Evolutionary conservation across 2,888 invertebrate species (phyloP).

Genomic region (Drosophila merina): DNA sequence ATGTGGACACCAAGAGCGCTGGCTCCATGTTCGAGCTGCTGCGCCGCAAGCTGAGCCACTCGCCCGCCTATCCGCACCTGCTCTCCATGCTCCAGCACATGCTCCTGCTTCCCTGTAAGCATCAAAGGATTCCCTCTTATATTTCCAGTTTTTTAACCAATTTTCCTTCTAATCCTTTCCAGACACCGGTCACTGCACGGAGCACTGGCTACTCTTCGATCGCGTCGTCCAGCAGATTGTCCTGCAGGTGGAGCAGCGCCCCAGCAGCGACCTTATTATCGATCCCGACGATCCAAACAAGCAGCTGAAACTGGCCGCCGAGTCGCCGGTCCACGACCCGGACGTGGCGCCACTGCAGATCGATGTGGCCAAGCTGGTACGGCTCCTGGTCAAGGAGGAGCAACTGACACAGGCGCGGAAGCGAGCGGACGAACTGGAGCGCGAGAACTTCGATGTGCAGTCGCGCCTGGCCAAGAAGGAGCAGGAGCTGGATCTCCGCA

Average conservation of each 20-base stretch:
- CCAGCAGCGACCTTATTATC: slow-evolving; percentile 80
- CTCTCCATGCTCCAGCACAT: slow-evolving; percentile 95
- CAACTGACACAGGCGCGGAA: slow-evolving; percentile 93
- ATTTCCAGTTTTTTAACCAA: not conserved
- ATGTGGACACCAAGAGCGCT: slow-evolving; percentile 97
- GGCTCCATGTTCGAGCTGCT: slow-evolving; percentile 96
- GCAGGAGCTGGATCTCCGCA: slow-evolving; percentile 94
- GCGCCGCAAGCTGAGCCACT: slow-evolving; percentile 94
- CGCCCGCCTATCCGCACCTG: slow-evolving; percentile 96
- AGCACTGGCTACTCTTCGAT: slow-evolving; percentile 97
- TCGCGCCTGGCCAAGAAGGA: slow-evolving; percentile 95
- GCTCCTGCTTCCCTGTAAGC: slow-evolving; percentile 91
- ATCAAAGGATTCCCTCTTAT: not conserved
- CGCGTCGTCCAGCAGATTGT: slow-evolving; percentile 97
- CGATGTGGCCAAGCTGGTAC: slow-evolving; percentile 95
- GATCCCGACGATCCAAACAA: slow-evolving; percentile 83
- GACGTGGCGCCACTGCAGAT: slow-evolving; percentile 94
- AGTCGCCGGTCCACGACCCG: slow-evolving; percentile 87
- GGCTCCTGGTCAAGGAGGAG: slow-evolving; percentile 95
- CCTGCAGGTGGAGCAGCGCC: slow-evolving; percentile 87
- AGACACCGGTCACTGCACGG: slow-evolving; percentile 94
- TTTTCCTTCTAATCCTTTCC: slow-evolving; percentile 19
- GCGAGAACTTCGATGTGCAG: slow-evolving; percentile 94
- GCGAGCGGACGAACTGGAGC: slow-evolving; percentile 94
- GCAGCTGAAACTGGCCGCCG: slow-evolving; percentile 62